A percentile compares a stretch with the other conserved stretches of the same genome.
These are phyloP conservation scores for Neomorphus geoffroyi DNA, from an alignment of 2,797 vertebrate genomes.

Conservation along the genomic window DNA sequence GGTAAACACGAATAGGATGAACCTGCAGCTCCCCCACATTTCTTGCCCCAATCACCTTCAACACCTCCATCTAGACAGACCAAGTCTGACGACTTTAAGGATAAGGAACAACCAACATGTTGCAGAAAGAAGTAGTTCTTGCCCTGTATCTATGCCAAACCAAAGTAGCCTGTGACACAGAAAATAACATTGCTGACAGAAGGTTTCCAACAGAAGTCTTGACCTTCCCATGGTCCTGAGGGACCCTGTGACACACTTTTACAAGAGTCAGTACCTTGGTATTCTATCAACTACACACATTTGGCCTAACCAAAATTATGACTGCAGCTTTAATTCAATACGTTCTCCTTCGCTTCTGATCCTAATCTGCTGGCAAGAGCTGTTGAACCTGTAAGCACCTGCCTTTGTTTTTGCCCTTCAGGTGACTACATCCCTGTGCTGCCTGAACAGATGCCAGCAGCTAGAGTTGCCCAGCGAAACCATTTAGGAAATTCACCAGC, in stretches of 20 bases:
- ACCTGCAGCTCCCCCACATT: not conserved
- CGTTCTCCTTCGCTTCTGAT: not conserved
- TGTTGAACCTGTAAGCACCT: not conserved
- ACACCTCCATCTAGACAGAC: not conserved
- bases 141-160: not conserved
- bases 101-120: not conserved
- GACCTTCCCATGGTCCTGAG: not conserved
- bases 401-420: not conserved
- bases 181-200: not conserved
- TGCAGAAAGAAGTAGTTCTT: not conserved
- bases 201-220: not conserved
- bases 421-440: not conserved
- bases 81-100: not conserved
- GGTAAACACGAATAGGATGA: not conserved
- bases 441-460: conserved; percentile 9
- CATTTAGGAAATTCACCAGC: not conserved
- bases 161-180: not conserved
- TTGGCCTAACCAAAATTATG: not conserved
- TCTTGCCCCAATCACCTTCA: not conserved
- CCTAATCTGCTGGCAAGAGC: not conserved
- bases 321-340: not conserved
- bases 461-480: not conserved
- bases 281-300: not conserved
- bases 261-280: not conserved
- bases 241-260: not conserved